These are phyloP conservation scores for Sarcophaga rosellei DNA, from an alignment of 2,888 invertebrate species.

Conservation along the genomic window DNA sequence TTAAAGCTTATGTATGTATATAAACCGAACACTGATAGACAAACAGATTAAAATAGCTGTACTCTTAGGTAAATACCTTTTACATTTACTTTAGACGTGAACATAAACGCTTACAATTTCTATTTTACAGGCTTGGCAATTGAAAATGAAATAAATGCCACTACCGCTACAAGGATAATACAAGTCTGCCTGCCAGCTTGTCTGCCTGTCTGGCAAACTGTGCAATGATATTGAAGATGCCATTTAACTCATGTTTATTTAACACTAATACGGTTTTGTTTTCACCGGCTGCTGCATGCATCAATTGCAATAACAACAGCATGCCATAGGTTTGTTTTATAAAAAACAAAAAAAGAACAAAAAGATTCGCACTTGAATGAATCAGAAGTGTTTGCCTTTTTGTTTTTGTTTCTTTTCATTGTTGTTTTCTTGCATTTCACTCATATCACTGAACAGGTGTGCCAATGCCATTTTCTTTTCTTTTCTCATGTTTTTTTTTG, in stretches of 20 bases:
- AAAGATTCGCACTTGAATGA: conserved; percentile 39
- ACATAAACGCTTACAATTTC: neutral
- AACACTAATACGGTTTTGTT: conserved; percentile 38
- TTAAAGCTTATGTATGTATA: neutral
- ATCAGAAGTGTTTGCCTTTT: conserved; percentile 39
- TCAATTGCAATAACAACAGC: neutral
- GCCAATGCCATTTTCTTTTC: conserved; percentile 35
- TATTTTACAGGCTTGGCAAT: neutral
- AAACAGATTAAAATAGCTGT: conserved; percentile 11
- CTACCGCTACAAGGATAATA: neutral
- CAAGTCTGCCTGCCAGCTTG: neutral
- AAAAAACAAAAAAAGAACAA: neutral
- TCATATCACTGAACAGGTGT: conserved; percentile 56
- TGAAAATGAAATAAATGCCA: neutral
- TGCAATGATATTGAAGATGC: conserved; percentile 34
- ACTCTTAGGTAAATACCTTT: neutral
- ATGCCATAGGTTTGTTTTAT: conserved; percentile 9
- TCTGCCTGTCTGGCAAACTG: neutral
- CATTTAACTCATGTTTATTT: conserved; percentile 41
- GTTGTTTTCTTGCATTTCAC: conserved; percentile 19
- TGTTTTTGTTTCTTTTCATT: neutral
- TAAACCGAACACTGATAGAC: neutral
- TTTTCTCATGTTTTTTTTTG: too few species aligned
- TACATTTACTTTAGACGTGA: neutral
- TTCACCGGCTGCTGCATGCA: conserved; percentile 1